phyloP scores from a whole-genome alignment of 2,888 invertebrate species.

The Dysmachus trigonus region DNA sequence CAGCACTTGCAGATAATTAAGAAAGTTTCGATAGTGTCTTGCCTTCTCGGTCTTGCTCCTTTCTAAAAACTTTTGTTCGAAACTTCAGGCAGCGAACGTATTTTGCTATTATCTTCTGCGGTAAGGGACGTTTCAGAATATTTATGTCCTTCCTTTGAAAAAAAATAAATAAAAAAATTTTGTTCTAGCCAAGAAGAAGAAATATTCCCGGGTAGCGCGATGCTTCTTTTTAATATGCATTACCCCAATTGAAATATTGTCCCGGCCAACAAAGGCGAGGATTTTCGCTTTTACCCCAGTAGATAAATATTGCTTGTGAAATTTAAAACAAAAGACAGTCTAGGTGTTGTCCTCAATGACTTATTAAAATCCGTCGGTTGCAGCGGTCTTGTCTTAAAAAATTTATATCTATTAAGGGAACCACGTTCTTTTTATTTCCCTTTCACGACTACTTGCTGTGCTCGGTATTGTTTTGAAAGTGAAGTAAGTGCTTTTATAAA shows the following conservation, averaged over 20 bases:
- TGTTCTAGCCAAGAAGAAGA: not conserved
- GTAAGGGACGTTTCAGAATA: conserved; percentile 26
- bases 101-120: conserved; percentile 28
- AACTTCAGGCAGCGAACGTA: conserved; percentile 25
- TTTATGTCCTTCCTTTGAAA: conserved; percentile 17
- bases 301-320: not conserved
- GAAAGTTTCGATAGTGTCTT: conserved; percentile 35
- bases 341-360: conserved; percentile 9
- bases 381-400: not conserved
- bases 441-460: not conserved
- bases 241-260: conserved; percentile 33
- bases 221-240: conserved; percentile 7
- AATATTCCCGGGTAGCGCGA: not conserved
- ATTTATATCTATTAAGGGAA: not conserved
- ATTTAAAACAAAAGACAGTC: conserved; percentile 7
- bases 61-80: conserved; percentile 23
- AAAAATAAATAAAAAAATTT: too few species aligned
- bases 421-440: not conserved
- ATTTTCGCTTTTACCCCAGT: not conserved
- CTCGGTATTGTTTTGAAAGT: not conserved
- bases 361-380: conserved; percentile 2
- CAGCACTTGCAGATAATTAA: conserved; percentile 38
- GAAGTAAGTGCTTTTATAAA: not conserved
- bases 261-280: not conserved
- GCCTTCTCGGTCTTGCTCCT: conserved; percentile 1